Conservation (phyloP, 2,113 vertebrate species). For the Oostethus manadensis region DNA sequence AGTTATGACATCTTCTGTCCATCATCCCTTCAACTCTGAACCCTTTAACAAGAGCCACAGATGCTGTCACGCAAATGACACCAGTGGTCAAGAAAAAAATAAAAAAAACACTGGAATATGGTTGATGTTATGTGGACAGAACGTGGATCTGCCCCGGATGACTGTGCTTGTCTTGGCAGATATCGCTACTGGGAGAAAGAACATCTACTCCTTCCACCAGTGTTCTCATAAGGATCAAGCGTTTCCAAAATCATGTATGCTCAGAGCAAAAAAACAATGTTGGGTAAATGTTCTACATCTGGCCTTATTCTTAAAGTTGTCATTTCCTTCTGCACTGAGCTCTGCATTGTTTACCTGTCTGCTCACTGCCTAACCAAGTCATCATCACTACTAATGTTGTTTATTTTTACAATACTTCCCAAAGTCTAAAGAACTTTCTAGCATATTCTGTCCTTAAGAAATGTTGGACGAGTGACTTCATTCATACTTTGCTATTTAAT, state of each 20-base stretch:
- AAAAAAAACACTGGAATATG: conserved; percentile 1
- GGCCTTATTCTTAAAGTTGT: not conserved
- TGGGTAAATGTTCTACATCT: conserved; percentile 52
- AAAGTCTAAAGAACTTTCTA: too few relatives aligned
- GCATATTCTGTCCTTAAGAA: too few relatives aligned
- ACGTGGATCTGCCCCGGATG: not conserved
- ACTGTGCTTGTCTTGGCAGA: conserved; percentile 33
- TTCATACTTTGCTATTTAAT: too few relatives aligned
- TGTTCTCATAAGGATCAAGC: conserved; percentile 16
- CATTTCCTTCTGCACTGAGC: too few relatives aligned
- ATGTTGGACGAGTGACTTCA: too few relatives aligned
- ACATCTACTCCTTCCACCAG: conserved; percentile 3
- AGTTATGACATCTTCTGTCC: conserved; percentile 4
- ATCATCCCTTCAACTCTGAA: conserved; percentile 13
- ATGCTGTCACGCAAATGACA: conserved; percentile 18
- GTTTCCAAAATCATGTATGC: conserved; percentile 38
- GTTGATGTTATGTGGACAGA: conserved; percentile 1
- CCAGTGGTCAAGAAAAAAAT: conserved; percentile 6
- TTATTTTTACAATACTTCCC: too few relatives aligned
- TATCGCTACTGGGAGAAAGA: conserved; percentile 15
- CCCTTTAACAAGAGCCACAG: conserved; percentile 7
- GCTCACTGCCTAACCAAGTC: too few relatives aligned
- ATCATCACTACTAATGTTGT: too few relatives aligned
- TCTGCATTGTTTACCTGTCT: too few relatives aligned
- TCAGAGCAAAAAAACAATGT: conserved; percentile 8